Conservation (phyloP, 1,140 invertebrate species). For the Globodera rostochiensis region DNA sequence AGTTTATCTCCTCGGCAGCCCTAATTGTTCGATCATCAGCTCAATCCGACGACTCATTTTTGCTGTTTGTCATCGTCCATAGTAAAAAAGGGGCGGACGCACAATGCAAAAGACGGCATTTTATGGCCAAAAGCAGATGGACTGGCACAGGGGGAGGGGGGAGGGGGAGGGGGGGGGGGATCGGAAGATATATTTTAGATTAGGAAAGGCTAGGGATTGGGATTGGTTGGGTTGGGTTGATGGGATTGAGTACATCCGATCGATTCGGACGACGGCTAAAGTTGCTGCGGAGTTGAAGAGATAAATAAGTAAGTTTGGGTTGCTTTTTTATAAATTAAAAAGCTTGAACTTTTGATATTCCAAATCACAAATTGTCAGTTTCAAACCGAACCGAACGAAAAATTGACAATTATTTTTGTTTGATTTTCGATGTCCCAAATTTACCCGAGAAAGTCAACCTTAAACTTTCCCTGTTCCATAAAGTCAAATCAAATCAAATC, state of each 20-base stretch:
- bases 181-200: neutral
- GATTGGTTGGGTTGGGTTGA: neutral
- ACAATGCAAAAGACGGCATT: neutral
- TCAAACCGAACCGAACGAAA: neutral
- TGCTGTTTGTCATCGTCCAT: neutral
- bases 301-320: no score
- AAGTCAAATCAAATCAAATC: neutral
- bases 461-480: neutral
- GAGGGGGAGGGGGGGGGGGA: neutral
- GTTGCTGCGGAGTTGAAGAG: no score
- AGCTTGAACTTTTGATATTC: no score
- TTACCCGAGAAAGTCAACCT: neutral
- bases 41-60: neutral
- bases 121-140: constrained; percentile 7
- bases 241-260: neutral
- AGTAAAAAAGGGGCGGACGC: neutral
- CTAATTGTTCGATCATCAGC: neutral
- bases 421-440: neutral
- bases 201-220: no score
- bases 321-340: no score
- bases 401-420: neutral
- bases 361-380: neutral
- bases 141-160: neutral
- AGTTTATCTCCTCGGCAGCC: neutral
- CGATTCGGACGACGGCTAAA: no score